Evolutionary conservation across 2,888 invertebrate genomes (phyloP).

Genomic region (Heteromyza rotundicornis): DNA sequence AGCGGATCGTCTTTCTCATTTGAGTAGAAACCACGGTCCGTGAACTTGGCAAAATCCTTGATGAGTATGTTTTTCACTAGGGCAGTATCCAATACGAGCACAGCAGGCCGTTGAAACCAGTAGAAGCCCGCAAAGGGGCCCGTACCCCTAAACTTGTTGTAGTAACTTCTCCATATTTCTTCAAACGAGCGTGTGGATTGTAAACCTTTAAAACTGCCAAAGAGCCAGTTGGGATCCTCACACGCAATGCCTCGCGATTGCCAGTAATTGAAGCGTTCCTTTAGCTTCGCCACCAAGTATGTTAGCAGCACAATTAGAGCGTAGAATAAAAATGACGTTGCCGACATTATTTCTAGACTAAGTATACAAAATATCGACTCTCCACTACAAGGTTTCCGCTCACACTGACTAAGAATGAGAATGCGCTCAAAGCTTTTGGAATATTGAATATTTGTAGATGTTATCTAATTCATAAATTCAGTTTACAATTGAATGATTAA

Average conservation of each 20-base stretch:
- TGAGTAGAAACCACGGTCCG: conserved; percentile 50
- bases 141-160: conserved; percentile 42
- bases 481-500: too few relatives aligned
- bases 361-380: too few relatives aligned
- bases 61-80: conserved; percentile 51
- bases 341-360: background rate
- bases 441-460: too few relatives aligned
- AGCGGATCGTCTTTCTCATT: conserved; percentile 59
- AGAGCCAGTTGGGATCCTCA: background rate
- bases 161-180: conserved; percentile 35
- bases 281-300: background rate
- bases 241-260: conserved; percentile 9
- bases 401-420: too few relatives aligned
- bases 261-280: conserved; percentile 3
- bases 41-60: conserved; percentile 54
- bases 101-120: conserved; percentile 38
- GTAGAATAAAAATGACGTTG: background rate
- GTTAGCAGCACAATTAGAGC: background rate
- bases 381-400: too few relatives aligned
- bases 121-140: conserved; percentile 54
- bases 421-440: too few relatives aligned
- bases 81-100: conserved; percentile 46
- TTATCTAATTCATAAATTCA: too few relatives aligned
- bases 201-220: conserved; percentile 12
- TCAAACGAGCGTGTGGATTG: conserved; percentile 3